Evolutionary conservation across 2,888 invertebrate species (phyloP).

Genomic region (Galeopsomyia nigrocyanea): DNA sequence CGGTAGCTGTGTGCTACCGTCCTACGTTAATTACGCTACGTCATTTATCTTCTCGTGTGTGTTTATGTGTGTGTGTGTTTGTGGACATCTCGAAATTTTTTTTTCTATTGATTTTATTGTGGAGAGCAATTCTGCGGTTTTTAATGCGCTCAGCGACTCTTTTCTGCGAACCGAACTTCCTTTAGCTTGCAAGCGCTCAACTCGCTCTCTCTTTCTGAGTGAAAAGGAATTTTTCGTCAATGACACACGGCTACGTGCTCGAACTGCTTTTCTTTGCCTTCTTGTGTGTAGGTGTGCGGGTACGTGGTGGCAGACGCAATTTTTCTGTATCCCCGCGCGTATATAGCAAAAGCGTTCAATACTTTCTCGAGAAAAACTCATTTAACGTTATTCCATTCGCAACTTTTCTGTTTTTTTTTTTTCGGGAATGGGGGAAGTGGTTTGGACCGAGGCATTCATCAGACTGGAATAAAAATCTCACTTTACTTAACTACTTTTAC

Average conservation of each 20-base stretch:
- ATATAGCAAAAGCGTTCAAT: too few relatives aligned
- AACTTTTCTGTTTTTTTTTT: too few relatives aligned
- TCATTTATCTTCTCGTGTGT: conserved; percentile 25
- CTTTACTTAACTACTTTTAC: too few relatives aligned
- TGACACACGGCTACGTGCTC: conserved; percentile 46
- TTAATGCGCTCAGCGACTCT: conserved; percentile 39
- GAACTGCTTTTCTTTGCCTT: conserved; percentile 33
- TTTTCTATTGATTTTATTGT: too few relatives aligned
- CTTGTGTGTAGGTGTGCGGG: too few relatives aligned
- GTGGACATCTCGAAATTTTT: not conserved
- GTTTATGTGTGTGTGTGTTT: not conserved
- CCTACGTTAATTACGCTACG: conserved; percentile 35
- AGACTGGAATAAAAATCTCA: too few relatives aligned
- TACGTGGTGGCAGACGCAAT: too few relatives aligned
- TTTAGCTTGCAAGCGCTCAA: not conserved
- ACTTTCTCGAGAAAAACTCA: not conserved
- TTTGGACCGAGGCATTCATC: too few relatives aligned
- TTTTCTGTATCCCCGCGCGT: too few relatives aligned
- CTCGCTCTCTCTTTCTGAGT: not conserved
- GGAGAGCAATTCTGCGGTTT: conserved; percentile 31
- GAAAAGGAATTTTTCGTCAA: conserved; percentile 38
- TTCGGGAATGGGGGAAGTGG: too few relatives aligned
- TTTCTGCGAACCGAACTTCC: too few relatives aligned
- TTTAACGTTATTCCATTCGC: not conserved
- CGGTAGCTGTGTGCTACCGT: conserved; percentile 3